A percentile compares a stretch with the other conserved stretches of the same genome.
These are phyloP conservation scores for Ophion costatus DNA, from an alignment of 2,888 invertebrate genomes.

Conservation along the genomic window DNA sequence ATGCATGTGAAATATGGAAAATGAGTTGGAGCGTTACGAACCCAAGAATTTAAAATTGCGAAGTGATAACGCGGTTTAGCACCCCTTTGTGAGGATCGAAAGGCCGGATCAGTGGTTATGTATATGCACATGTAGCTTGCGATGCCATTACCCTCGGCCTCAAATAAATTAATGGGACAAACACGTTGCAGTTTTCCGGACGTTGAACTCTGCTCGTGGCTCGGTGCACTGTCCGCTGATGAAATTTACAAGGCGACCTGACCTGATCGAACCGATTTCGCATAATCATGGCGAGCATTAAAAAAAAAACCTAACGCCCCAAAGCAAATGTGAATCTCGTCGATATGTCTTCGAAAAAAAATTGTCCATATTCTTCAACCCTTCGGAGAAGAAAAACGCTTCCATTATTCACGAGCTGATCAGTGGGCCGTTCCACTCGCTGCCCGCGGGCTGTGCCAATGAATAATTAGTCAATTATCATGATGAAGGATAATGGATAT, in stretches of 20 bases:
- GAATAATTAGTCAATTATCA: slow-evolving; percentile 52
- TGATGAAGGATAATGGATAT: slow-evolving; percentile 38
- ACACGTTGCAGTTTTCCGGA: slow-evolving; percentile 39
- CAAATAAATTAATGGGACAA: slow-evolving; percentile 52
- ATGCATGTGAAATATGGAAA: not conserved
- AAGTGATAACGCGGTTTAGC: slow-evolving; percentile 12
- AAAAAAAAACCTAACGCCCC: not conserved
- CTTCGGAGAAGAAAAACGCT: not conserved
- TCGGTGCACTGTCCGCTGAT: slow-evolving; percentile 30
- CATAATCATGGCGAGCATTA: slow-evolving; percentile 9
- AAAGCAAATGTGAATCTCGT: too few species aligned
- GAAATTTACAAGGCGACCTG: slow-evolving; percentile 49
- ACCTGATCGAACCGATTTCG: slow-evolving; percentile 15
- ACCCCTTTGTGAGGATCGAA: slow-evolving; percentile 16
- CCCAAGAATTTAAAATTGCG: slow-evolving; percentile 12
- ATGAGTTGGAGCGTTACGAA: not conserved
- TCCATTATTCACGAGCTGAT: slow-evolving; percentile 8
- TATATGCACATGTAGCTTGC: not conserved
- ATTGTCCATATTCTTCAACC: not conserved
- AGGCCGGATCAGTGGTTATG: slow-evolving; percentile 1
- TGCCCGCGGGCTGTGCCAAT: slow-evolving; percentile 20
- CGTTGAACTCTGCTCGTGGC: slow-evolving; percentile 23
- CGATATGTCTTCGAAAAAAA: not conserved
- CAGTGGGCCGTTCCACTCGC: not conserved
- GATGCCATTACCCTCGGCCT: slow-evolving; percentile 4